A percentile compares a stretch with the other conserved stretches of the same genome.
phyloP scores from a whole-genome alignment of 2,888 invertebrate genomes.

The Rhodophaea formosa region DNA sequence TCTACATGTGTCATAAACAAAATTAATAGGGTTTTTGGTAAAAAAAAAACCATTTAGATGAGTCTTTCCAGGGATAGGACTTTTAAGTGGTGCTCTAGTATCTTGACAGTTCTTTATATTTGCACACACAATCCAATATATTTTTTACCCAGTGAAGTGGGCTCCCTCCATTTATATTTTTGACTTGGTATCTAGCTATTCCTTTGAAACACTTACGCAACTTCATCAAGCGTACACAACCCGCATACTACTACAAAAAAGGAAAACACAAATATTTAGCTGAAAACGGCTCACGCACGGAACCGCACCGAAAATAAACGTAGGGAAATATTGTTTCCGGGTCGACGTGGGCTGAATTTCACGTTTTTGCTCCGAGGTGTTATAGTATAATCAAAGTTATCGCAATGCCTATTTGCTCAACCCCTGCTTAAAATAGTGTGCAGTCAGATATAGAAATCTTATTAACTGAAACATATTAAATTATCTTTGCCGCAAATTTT shows the following conservation, averaged over 20 bases:
- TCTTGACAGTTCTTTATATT: too few relatives aligned
- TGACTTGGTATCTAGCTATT: background rate
- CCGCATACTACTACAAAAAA: background rate
- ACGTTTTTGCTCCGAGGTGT: background rate
- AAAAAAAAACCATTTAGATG: too few relatives aligned
- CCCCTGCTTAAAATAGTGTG: background rate
- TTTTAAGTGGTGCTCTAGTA: too few relatives aligned
- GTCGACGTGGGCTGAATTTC: background rate
- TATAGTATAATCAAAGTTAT: background rate
- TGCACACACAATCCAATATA: too few relatives aligned
- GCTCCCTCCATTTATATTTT: too few relatives aligned
- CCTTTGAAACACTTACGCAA: background rate
- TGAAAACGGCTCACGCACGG: constrained; percentile 10
- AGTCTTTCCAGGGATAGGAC: too few relatives aligned
- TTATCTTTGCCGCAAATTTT: too few relatives aligned
- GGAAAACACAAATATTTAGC: constrained; percentile 14
- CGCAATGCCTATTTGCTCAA: background rate
- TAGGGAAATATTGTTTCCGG: constrained; percentile 13
- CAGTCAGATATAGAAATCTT: too few relatives aligned
- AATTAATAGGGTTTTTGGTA: too few relatives aligned
- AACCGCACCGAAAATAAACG: constrained; percentile 13
- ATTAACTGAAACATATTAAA: too few relatives aligned
- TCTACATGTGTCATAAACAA: too few relatives aligned
- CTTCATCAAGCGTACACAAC: background rate
- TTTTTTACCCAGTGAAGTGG: too few relatives aligned